Evolutionary conservation across 2,888 invertebrate species (phyloP), one percentile per base, ranked within the genome.

Genomic region (Drosophila kambysellisi): DNA sequence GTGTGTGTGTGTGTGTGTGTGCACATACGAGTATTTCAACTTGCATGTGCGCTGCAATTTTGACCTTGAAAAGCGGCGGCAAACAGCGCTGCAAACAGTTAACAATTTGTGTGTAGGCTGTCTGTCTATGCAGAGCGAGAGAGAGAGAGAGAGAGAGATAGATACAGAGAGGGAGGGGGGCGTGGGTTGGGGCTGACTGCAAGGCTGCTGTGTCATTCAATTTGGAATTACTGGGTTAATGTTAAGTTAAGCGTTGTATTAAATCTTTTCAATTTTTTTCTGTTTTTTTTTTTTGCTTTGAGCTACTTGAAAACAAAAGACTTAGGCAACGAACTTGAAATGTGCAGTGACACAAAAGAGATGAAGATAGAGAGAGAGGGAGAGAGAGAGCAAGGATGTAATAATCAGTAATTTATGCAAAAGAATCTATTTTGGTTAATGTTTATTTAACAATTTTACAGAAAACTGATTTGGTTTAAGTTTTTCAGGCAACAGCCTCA

Each of bases 201-300:
- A 79, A 79, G 82, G 82, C 82, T 82, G 82, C 77, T 81, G 78
- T 81, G 78, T 79, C 78, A 78, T 78, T 81, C 77, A 76, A 68
- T 81, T 82, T 82, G 59, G 51, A 63, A 65, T 81, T 79, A 79
- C 82, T 81, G 60, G 79, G 79, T 82, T 80, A 80, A 80, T 80
- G 78, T 80, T 80, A 78, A 79, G 57, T 66, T 79, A 75, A 79
- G 67, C 75, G 79, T 62, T 72, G 56, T 33, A 50, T 69, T 69
- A 56, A 57, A 41, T 69, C 48, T 53, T 7, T 30, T 3, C n/a
- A 32, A 20, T 56, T 32, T 39, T 54, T 37, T 25, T 0, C 20
- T 25, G 20, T 25, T 25, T 25, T 25, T 25, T 54, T 25, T 51
- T 30, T n/a, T 51, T 30, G 29, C 12, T 48, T 39, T 37, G 32